Conservation (phyloP, 2,888 invertebrate genomes). For the Nudaria mundana region DNA sequence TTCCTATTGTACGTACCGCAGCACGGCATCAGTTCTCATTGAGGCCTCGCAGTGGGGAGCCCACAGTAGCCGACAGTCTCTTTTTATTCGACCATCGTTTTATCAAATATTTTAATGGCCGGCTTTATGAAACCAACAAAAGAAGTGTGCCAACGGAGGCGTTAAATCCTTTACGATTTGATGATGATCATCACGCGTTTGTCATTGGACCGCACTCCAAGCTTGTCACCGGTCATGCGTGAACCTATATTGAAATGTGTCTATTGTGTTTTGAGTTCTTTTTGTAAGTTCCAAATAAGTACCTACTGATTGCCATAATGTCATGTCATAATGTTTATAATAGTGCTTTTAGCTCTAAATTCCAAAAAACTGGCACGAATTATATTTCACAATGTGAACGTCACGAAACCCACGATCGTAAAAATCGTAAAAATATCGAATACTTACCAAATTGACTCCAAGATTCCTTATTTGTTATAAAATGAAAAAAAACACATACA, state of each 20-base stretch:
- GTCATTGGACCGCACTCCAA: slow-evolving; percentile 62
- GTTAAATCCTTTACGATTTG: slow-evolving; percentile 81
- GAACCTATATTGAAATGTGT: slow-evolving; percentile 37
- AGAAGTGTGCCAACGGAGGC: slow-evolving; percentile 79
- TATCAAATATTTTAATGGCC: slow-evolving; percentile 80
- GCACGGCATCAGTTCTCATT: slow-evolving; percentile 66
- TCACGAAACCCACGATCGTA: no score
- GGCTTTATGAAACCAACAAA: slow-evolving; percentile 77
- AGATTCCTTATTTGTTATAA: slow-evolving; percentile 20
- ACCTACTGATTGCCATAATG: slow-evolving; percentile 4
- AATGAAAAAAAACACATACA: slow-evolving; percentile 50
- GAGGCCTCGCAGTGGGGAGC: slow-evolving; percentile 68
- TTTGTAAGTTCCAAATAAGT: slow-evolving; percentile 7
- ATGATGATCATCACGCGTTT: slow-evolving; percentile 74
- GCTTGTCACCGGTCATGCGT: slow-evolving; percentile 52
- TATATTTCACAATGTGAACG: no score
- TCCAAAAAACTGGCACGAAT: no score
- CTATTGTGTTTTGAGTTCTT: slow-evolving; percentile 27
- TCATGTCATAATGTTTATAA: no score
- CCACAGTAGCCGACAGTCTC: slow-evolving; percentile 71
- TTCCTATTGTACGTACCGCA: slow-evolving; percentile 56
- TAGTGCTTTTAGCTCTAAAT: no score
- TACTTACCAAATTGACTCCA: slow-evolving; percentile 34
- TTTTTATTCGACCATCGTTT: slow-evolving; percentile 75
- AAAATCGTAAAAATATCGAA: slow-evolving; percentile 8